phyloP scores from a whole-genome alignment of 2,797 vertebrate genomes.

The Oreochromis grahami region DNA sequence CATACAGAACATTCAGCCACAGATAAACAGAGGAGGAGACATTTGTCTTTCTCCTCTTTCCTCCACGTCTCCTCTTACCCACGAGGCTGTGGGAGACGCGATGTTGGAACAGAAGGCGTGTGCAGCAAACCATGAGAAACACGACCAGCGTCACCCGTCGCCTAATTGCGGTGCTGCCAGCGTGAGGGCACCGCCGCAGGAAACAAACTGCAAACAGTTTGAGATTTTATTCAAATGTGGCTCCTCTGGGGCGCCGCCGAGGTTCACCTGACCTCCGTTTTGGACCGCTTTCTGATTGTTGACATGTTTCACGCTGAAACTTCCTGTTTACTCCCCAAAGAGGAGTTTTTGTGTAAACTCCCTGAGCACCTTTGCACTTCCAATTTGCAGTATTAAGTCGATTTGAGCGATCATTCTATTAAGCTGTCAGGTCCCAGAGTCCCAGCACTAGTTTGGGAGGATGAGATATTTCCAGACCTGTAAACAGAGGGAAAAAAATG shows the following conservation, averaged over 20 bases:
- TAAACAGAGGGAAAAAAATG: not conserved
- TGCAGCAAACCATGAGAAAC: constrained; percentile 28
- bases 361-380: not conserved
- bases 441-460: constrained; percentile 23
- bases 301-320: not conserved
- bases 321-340: not conserved
- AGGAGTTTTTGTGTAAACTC: constrained; percentile 8
- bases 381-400: constrained; percentile 28
- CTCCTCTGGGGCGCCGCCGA: not conserved
- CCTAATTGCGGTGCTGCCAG: not conserved
- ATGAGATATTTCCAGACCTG: not conserved
- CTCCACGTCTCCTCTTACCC: not conserved
- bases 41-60: not conserved
- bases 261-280: not conserved
- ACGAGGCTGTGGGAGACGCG: not conserved
- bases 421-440: constrained; percentile 42
- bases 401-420: constrained; percentile 63
- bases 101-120: constrained; percentile 10
- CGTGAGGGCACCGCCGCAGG: constrained; percentile 27
- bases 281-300: not conserved
- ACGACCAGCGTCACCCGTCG: not conserved
- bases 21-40: constrained; percentile 35
- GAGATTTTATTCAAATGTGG: not conserved
- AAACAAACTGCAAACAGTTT: not conserved
- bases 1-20: constrained; percentile 36